Conservation (phyloP, 2,113 vertebrate species). For the Engystomops pustulosus region DNA sequence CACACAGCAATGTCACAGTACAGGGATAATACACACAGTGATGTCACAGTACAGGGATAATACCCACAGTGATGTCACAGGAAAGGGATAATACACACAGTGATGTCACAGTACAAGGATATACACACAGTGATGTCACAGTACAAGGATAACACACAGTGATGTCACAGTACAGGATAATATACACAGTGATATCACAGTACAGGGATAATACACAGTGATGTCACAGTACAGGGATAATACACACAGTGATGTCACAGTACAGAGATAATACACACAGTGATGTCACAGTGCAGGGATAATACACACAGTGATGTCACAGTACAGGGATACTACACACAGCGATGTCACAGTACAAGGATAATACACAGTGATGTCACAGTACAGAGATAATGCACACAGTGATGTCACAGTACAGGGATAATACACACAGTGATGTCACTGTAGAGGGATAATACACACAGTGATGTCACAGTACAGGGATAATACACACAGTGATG, state of each 20-base stretch:
- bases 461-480: not conserved
- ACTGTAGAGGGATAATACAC: not conserved
- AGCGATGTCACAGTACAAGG: not conserved
- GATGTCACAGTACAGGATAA: not conserved
- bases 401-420: not conserved
- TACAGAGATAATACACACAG: not conserved
- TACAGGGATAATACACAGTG: not conserved
- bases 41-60: not conserved
- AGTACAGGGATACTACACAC: not conserved
- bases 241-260: not conserved
- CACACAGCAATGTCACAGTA: not conserved
- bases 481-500: not conserved
- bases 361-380: not conserved
- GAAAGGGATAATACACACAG: not conserved
- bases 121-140: not conserved
- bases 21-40: not conserved
- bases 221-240: not conserved
- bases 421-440: too few relatives aligned
- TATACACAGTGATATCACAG: too few relatives aligned
- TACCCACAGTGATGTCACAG: not conserved
- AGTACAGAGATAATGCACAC: not conserved
- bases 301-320: too few relatives aligned
- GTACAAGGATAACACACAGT: not conserved
- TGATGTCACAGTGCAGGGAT: not conserved
- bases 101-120: not conserved